Conservation (phyloP, 2,113 vertebrate species). For the Hippocampus guttulatus region DNA sequence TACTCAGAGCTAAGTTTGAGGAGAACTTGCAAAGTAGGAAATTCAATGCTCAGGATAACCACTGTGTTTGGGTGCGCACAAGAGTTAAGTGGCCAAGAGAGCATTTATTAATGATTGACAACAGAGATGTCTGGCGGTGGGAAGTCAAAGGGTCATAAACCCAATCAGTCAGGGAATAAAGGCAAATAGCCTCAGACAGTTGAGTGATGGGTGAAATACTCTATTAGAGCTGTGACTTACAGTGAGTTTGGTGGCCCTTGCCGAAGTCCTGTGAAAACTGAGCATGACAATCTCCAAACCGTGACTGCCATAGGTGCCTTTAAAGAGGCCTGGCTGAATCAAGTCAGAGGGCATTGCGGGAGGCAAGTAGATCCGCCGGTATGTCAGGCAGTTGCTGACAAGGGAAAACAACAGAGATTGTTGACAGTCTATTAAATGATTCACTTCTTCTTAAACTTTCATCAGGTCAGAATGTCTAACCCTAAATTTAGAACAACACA, state of each 20-base stretch:
- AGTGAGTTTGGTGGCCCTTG: conserved; percentile 92
- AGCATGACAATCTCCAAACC: conserved; percentile 97
- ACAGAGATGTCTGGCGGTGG: background rate
- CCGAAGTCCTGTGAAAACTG: conserved; percentile 83
- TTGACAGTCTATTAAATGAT: background rate
- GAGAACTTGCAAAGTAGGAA: background rate
- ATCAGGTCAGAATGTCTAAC: background rate
- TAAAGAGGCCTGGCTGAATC: conserved; percentile 90
- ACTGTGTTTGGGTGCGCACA: background rate
- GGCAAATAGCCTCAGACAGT: background rate
- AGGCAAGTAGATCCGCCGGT: conserved; percentile 95
- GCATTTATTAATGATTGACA: conserved; percentile 2
- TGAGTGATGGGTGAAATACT: background rate
- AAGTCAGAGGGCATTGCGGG: conserved; percentile 80
- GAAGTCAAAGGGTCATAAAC: background rate
- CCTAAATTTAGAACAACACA: background rate
- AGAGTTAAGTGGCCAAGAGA: background rate
- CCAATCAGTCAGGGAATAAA: background rate
- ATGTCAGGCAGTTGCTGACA: conserved; percentile 95
- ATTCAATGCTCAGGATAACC: background rate
- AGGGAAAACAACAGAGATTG: conserved; percentile 3
- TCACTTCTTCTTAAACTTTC: background rate
- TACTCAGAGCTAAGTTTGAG: background rate
- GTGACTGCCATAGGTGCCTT: conserved; percentile 95
- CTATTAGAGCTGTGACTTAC: conserved; percentile 65